Evolutionary conservation across 2,113 vertebrate genomes (phyloP).

Genomic region (Oplegnathus fasciatus): DNA sequence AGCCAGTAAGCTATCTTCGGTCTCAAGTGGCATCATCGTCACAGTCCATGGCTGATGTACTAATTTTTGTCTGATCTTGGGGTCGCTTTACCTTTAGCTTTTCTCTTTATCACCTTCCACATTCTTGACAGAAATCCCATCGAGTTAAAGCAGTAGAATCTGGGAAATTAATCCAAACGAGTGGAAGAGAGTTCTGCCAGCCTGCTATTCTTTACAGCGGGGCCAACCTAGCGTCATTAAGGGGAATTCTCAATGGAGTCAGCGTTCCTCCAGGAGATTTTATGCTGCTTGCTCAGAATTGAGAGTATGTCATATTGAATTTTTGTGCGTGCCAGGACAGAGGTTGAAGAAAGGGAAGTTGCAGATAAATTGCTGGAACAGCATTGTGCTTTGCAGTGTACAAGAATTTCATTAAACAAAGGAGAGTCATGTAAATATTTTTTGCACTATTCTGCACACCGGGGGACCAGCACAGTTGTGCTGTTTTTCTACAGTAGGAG

Average conservation of each 20-base stretch:
- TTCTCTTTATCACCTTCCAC: background rate
- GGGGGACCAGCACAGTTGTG: no score
- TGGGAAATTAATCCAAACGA: background rate
- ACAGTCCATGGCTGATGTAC: background rate
- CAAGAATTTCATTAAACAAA: no score
- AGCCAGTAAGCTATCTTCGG: background rate
- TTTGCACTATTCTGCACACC: no score
- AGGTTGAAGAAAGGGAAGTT: background rate
- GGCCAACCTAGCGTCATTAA: background rate
- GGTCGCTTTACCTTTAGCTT: background rate
- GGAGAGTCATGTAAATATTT: no score
- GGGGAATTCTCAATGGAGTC: background rate
- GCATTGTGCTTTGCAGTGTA: no score
- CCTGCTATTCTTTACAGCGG: background rate
- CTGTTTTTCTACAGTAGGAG: no score
- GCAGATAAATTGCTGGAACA: background rate
- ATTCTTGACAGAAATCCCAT: background rate
- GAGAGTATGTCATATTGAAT: background rate
- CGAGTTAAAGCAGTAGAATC: background rate
- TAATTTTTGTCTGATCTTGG: background rate
- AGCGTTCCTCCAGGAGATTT: background rate
- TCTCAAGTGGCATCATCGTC: no score
- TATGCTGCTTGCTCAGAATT: background rate
- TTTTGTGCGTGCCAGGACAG: background rate
- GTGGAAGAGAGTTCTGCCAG: background rate